Conservation (phyloP, 2,113 vertebrate genomes). For the Clarias macrocephalus region DNA sequence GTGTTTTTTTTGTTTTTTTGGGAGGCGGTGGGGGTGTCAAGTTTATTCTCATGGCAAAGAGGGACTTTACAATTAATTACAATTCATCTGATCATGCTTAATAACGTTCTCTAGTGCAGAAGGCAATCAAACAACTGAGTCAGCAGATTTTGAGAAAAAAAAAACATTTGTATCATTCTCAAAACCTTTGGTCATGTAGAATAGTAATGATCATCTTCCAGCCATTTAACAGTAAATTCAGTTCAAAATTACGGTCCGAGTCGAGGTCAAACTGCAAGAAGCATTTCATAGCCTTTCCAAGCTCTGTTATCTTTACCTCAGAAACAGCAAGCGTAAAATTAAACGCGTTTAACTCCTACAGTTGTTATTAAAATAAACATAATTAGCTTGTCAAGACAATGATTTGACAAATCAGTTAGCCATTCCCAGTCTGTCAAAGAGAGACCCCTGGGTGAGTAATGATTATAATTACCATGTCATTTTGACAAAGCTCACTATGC, state of each 20-base stretch:
- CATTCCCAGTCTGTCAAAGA: constrained; percentile 58
- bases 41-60: too few species aligned
- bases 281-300: background rate
- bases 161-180: too few species aligned
- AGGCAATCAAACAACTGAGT: too few species aligned
- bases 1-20: too few species aligned
- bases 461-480: constrained; percentile 62
- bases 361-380: constrained; percentile 49
- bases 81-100: too few species aligned
- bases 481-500: constrained; percentile 38
- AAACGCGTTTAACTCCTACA: constrained; percentile 40
- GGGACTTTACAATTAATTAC: too few species aligned
- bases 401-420: constrained; percentile 57
- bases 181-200: background rate
- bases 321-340: constrained; percentile 23
- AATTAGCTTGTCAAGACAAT: constrained; percentile 52
- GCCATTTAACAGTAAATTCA: background rate
- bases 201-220: background rate
- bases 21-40: too few species aligned
- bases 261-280: background rate
- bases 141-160: too few species aligned
- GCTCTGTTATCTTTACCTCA: background rate
- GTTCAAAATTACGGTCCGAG: background rate
- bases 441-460: constrained; percentile 61
- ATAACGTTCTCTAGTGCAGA: too few species aligned